These are phyloP conservation scores for Agelas oroides DNA, from an alignment of 37 sponge, comb jelly and placozoan species.

Conservation along the genomic window DNA sequence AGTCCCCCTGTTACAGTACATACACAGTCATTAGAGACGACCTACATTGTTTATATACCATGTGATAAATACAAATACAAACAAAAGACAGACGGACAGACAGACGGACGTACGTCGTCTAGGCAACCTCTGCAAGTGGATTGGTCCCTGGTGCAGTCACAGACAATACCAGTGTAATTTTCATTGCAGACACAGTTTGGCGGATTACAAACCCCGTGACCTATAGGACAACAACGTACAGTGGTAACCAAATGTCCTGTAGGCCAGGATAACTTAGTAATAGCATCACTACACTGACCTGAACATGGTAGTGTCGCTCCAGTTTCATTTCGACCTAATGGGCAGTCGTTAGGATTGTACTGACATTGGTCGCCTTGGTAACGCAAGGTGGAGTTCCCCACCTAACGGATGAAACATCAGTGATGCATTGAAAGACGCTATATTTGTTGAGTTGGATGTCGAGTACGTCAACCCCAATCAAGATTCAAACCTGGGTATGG, in stretches of 20 bases:
- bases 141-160: constrained; percentile 50
- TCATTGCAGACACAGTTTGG: constrained; percentile 34
- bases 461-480: no score
- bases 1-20: not conserved
- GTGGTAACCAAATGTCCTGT: no score
- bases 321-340: constrained; percentile 1
- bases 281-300: not conserved
- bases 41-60: no score
- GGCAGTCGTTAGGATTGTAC: constrained; percentile 43
- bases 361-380: constrained; percentile 64
- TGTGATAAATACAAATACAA: no score
- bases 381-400: not conserved
- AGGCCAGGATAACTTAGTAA: no score
- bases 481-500: no score
- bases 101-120: not conserved
- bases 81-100: no score
- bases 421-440: no score
- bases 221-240: not conserved
- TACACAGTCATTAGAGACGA: no score
- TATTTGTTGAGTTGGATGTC: no score
- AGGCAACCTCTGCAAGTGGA: constrained; percentile 34
- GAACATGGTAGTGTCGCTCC: constrained; percentile 25
- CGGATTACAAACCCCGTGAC: constrained; percentile 40
- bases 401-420: not conserved
- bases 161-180: constrained; percentile 38